Evolutionary conservation across 1,140 invertebrate genomes (phyloP), one percentile per base, ranked within the genome.

Genomic region (Drosophila paulistorum): DNA sequence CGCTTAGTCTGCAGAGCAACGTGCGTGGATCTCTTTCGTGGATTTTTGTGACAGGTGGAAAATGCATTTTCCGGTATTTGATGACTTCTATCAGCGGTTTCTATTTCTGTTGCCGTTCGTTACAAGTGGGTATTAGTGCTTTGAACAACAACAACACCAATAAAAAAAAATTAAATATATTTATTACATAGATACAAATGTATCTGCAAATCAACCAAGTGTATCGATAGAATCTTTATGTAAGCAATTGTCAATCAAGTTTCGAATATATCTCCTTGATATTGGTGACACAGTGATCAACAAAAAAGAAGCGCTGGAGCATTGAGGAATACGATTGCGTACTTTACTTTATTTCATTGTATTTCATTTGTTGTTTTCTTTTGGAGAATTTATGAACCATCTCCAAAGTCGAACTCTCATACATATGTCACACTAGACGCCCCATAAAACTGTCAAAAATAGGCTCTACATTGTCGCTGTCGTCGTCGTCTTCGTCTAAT

Each of bases 61-160:
- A 89, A 89, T 89, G 84, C 77, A 89, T 71, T 89, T 89, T 81
- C 84, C 80, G 65, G 68, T 74, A 55, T 66, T 89, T 63, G 81
- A 71, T 35, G 71, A 89, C 54, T 84, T 89, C 69, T 89, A 89
- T 60, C 85, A 89, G 69, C 80, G 85, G 26, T 71, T 89, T 55
- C 58, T 89, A 59, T 67, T 89, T 71, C 71, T 89, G 48, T 33
- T 89, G 77, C 84, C 84, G 48, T 89, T 89, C 39, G 81, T 75
- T 26, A 57, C 80, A 41, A 80, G 84, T 89, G 71, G 82, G 81
- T 89, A 83, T 70, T 51, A 48, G 9, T 41, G 33, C 35, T 26
- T 7, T 10, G 58, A 10, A 45, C 11, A 20, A 62, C n/a, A 20
- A 62, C 45, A 26, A 26, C 23, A 26, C 1, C 1, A 20, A 23